Evolutionary conservation across 2,888 invertebrate genomes (phyloP), one percentile per base, ranked within the genome.

Genomic region (Oegoconia quadripuncta): DNA sequence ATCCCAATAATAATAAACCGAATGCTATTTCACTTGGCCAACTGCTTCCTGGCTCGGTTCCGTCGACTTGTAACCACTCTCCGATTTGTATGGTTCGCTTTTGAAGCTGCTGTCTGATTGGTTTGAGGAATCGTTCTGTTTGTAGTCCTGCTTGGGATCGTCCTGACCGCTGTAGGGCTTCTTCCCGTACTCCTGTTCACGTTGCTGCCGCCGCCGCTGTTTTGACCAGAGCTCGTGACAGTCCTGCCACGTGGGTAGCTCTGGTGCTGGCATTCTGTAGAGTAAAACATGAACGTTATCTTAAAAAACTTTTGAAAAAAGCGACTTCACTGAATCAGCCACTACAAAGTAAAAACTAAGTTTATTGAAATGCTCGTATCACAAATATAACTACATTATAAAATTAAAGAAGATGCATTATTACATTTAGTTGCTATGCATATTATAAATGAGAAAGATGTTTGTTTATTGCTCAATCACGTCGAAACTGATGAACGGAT

Each of bases 181-280:
- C 12, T 62, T 59, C 5, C 51, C 48, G 27, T 59, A 51, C 51
- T 92, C 91, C 66, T 93, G 94, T 63, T 96, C 95, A 29, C 94
- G 89, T 67, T 95, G 90, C 72, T 95, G 95, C 18, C 93, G 89
- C 55, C 97, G 92, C n/a, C 97, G 92, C 73, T 95, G 96, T 82
- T 99, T 99, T 62, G 97, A 97, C 98, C 99, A 99, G 68, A 99
- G 90, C 81, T 99, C 99, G 87, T 99, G 99, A 74, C 99, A 99
- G 83, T 99, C 99, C 81, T 99, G 98, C 93, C 96, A 96, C 18
- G 94, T 95, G 0, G 98, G 98, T 50, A 99, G 83, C 74, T 93
- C 92, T 0, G 95, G 95, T 1, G 93, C 92, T 34, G 93, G 89
- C 93, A 96, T 95, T 78, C 95, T 95, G 73, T 25, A 74, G n/a